Base-by-base conservation (phyloP, 23 tunicate species). In the Halocynthia roretzi region DNA sequence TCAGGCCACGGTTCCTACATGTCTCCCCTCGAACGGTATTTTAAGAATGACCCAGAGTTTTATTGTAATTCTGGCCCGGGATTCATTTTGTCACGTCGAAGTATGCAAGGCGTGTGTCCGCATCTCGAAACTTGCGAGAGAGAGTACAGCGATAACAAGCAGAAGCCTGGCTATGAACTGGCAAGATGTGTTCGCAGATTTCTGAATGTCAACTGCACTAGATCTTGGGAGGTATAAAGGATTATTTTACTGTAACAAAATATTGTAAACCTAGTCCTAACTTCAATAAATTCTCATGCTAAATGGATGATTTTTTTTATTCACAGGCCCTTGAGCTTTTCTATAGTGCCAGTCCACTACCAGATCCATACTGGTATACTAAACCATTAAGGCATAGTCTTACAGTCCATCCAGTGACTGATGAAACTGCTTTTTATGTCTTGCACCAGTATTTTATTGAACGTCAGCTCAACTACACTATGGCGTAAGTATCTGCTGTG, bases 21-120 rank as follows among this genome's bases (percentile, higher is more conserved):
- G 7, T 72, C 84, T 70, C 76, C 52, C 10, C 40, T 52, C 2
- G 72, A 81, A 40, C 72, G 80, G n/a, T 54, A 51, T 50, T 86
- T 61, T 74, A 69, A 52, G 6, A 92, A 92, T 75, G 98, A 92
- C 55, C 88, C 88, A 12, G 75, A 74, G 8, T 68, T 15, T 12
- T 79, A 86, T 50, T 92, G 98, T 69, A 44, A 57, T 51, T 56
- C 75, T 50, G 82, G 85, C 61, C 83, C 97, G 51, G 98, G 98
- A 8, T 80, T 92, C 63, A 56, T 92, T 7, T 68, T 92, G 6
- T 75, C 92, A 7, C 67, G 98, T 48, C 78, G 84, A 6, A 80
- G 79, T 7, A 74, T 92, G 83, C 98, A 86, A 53, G 71, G 68
- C 11, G 51, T 86, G 11, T 92, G 98, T 72, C 98, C 98, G 6